Percentiles rank a stretch among this genome's conserved stretches.
Conservation (phyloP, 2,113 vertebrate species). For the Theristicus caerulescens region DNA sequence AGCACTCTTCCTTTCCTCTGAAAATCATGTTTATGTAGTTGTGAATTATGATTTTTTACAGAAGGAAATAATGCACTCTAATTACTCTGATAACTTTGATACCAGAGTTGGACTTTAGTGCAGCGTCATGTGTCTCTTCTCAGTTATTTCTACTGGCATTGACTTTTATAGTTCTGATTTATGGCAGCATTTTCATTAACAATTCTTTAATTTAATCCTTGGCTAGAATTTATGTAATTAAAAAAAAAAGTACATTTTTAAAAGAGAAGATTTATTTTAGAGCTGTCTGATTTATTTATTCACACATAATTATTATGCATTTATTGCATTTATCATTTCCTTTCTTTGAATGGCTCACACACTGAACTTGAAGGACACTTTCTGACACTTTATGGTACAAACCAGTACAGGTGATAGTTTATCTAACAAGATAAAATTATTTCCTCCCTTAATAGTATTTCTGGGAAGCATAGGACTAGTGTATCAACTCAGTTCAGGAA, state of each 20-base stretch:
- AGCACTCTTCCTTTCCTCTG: background rate
- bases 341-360: background rate
- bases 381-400: background rate
- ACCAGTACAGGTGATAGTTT: background rate
- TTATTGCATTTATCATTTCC: background rate
- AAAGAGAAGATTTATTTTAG: background rate
- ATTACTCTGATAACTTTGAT: background rate
- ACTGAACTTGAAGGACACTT: background rate
- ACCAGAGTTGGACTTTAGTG: background rate
- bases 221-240: background rate
- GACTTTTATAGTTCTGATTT: background rate
- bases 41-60: background rate
- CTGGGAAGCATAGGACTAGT: background rate
- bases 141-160: background rate
- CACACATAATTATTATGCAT: background rate
- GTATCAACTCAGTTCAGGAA: background rate
- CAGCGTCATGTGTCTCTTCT: background rate
- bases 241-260: background rate
- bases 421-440: background rate
- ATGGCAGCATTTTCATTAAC: background rate
- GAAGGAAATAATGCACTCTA: background rate
- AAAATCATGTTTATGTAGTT: background rate
- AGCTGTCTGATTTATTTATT: background rate
- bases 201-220: background rate
- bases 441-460: background rate